Percentiles rank a stretch among this genome's conserved stretches.
Conservation (phyloP, 2,888 invertebrate genomes). For the Andrena marginata region DNA sequence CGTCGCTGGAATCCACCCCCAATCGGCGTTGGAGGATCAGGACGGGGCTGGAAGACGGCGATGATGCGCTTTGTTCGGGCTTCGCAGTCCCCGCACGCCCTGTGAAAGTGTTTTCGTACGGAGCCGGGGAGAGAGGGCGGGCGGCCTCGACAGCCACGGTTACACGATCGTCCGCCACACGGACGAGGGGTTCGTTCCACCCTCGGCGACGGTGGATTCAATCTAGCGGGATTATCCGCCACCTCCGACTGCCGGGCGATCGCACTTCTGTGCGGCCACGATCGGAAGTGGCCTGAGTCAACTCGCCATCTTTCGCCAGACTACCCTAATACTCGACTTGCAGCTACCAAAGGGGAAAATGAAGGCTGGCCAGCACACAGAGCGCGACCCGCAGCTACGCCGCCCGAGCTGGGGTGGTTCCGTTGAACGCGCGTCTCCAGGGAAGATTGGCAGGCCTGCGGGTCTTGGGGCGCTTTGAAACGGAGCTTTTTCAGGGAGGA, state of each 20-base stretch:
- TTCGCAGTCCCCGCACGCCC: conserved; percentile 12
- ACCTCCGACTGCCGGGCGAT: conserved; percentile 42
- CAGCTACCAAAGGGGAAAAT: conserved; percentile 20
- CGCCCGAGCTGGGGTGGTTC: background rate
- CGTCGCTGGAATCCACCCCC: background rate
- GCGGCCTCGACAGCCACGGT: conserved; percentile 13
- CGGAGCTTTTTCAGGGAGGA: background rate
- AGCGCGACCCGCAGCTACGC: background rate
- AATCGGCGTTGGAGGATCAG: background rate
- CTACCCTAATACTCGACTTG: conserved; percentile 48
- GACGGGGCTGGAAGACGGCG: conserved; percentile 21
- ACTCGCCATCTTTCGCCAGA: conserved; percentile 40
- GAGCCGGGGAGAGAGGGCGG: conserved; percentile 31
- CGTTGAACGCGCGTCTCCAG: background rate
- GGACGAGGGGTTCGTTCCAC: conserved; percentile 11
- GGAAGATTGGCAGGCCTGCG: conserved; percentile 22
- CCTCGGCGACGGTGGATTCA: conserved; percentile 70
- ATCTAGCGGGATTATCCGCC: conserved; percentile 77
- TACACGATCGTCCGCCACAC: conserved; percentile 39
- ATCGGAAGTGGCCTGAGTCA: conserved; percentile 57
- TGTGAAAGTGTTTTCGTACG: conserved; percentile 39
- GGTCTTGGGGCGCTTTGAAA: conserved; percentile 16
- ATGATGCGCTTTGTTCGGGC: conserved; percentile 10
- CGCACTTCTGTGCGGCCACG: conserved; percentile 26
- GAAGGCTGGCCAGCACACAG: conserved; percentile 9